phyloP scores from a whole-genome alignment of 2,797 vertebrate species.

The Centropyge bicolor region DNA sequence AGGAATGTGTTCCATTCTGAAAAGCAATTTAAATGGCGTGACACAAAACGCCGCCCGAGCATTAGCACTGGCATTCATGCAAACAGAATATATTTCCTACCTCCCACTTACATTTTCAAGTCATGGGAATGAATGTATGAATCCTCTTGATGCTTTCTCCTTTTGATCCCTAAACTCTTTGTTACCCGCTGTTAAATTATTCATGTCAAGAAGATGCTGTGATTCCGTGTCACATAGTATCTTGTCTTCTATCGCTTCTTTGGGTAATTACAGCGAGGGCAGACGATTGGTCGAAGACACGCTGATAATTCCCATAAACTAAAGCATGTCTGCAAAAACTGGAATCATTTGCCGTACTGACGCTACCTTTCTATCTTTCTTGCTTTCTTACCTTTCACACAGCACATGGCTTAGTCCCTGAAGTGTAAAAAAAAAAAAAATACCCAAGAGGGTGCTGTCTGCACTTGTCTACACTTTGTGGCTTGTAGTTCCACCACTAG shows the following conservation, averaged over 20 bases:
- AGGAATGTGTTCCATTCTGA: background rate
- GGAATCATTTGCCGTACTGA: background rate
- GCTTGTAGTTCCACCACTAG: background rate
- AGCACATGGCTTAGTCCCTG: background rate
- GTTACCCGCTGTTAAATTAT: slow-evolving; percentile 55
- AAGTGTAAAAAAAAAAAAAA: background rate
- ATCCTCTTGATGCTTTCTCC: slow-evolving; percentile 21
- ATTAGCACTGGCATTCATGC: background rate
- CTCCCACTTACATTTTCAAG: slow-evolving; percentile 26
- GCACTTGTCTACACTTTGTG: slow-evolving; percentile 11
- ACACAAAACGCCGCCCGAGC: background rate
- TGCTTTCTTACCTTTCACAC: background rate
- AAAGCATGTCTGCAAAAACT: background rate
- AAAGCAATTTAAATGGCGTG: slow-evolving; percentile 25
- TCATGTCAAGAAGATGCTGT: slow-evolving; percentile 41
- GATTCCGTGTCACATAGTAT: slow-evolving; percentile 29
- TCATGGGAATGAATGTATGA: slow-evolving; percentile 8
- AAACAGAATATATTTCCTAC: slow-evolving; percentile 9
- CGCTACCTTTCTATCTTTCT: slow-evolving; percentile 2
- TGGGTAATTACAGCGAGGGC: background rate
- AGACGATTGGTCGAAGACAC: slow-evolving; percentile 17
- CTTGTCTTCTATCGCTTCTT: slow-evolving; percentile 19
- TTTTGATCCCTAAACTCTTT: slow-evolving; percentile 32
- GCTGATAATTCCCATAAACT: slow-evolving; percentile 1
- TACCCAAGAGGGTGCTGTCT: slow-evolving; percentile 18